These are phyloP conservation scores for Brachionus asplanchnoidis DNA, from an alignment of 1,140 invertebrate species.

Conservation along the genomic window DNA sequence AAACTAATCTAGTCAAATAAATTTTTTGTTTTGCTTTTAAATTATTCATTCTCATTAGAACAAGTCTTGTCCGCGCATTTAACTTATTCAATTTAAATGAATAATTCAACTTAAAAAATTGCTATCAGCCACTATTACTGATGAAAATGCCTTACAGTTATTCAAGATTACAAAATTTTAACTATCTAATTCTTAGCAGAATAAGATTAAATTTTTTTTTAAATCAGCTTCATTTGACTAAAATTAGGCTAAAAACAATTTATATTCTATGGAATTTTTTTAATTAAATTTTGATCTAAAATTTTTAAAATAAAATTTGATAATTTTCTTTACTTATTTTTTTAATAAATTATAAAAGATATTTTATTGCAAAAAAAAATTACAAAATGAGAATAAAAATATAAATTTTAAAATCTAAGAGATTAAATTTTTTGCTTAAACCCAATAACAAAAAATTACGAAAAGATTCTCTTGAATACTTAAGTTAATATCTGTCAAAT, in stretches of 20 bases:
- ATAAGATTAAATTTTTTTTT: too few species aligned
- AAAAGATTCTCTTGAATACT: neutral
- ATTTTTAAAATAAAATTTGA: too few species aligned
- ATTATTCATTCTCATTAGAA: neutral
- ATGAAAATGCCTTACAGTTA: neutral
- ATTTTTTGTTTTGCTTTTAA: neutral
- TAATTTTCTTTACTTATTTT: too few species aligned
- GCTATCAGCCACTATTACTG: neutral
- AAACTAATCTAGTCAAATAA: neutral
- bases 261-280: too few species aligned
- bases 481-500: neutral
- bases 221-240: too few species aligned
- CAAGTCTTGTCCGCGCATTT: neutral
- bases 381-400: too few species aligned
- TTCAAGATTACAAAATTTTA: neutral
- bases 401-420: too few species aligned
- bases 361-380: too few species aligned
- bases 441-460: neutral
- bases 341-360: too few species aligned
- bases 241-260: too few species aligned
- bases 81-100: neutral
- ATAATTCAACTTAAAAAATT: neutral
- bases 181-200: neutral
- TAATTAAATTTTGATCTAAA: too few species aligned
- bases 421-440: neutral